phyloP scores from a whole-genome alignment of 2,888 invertebrate species.

The Lasiommata megera region DNA sequence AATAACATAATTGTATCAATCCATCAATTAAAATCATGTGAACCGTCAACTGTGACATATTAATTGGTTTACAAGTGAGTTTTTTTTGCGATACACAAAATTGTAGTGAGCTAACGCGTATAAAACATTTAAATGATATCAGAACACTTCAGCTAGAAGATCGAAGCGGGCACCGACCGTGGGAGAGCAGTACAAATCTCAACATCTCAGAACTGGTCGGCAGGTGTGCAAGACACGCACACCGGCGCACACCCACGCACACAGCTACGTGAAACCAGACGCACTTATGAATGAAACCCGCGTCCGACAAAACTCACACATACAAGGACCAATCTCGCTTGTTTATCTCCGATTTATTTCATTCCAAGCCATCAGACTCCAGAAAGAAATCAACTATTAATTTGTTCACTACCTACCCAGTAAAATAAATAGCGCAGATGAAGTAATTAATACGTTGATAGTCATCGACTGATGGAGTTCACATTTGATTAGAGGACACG shows the following conservation, averaged over 20 bases:
- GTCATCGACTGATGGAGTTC: constrained; percentile 51
- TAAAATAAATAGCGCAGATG: constrained; percentile 64
- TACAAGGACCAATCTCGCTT: constrained; percentile 61
- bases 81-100: constrained; percentile 27
- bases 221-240: constrained; percentile 69
- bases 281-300: constrained; percentile 76
- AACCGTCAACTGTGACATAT: constrained; percentile 13
- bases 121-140: constrained; percentile 65
- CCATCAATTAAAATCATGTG: constrained; percentile 6
- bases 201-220: constrained; percentile 81
- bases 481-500: constrained; percentile 38
- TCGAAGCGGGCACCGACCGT: constrained; percentile 78
- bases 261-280: constrained; percentile 52
- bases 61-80: constrained; percentile 22
- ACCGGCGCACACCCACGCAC: constrained; percentile 41
- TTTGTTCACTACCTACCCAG: constrained; percentile 66
- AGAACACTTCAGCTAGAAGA: constrained; percentile 69
- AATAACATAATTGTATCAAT: not conserved
- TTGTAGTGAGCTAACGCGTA: constrained; percentile 21
- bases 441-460: constrained; percentile 72
- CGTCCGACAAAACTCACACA: constrained; percentile 41
- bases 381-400: constrained; percentile 72
- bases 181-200: constrained; percentile 81
- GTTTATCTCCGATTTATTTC: constrained; percentile 80
- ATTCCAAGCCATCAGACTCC: constrained; percentile 67